Base-by-base conservation (phyloP, 2,888 invertebrate genomes). In the Tridacna crocea region DNA sequence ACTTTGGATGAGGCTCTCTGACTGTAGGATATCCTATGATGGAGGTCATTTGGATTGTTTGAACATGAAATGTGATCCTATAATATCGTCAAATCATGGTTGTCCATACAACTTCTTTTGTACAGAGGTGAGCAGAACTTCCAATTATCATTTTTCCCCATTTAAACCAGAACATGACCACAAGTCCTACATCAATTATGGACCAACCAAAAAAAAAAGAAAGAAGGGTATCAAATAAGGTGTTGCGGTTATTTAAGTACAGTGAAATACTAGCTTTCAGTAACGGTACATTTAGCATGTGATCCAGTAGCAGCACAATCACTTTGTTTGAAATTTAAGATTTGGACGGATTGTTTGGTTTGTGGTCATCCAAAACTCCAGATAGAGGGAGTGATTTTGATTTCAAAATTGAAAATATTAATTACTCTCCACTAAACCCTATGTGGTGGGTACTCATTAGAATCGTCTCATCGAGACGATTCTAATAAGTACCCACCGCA, bases 201-300 rank as follows among this genome's bases (percentile, higher is more conserved):
- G 22, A 8, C 15, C n/a, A 61, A 12, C n/a, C 60, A n/a, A 24
- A 22, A 26, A 15, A 46, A 72, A 27, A n/a, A 72, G 17, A 55
- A 55, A 55, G 55, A 15, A 19, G 55, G 55, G 17, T 55, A 55
- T 55, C 1, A 19, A 15, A 55, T 55, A 19, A 6, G 19, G 19
- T 55, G 12, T 24, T 48, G 46, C 65, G 47, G 75, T 47, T 65
- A 65, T 75, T 65, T 78, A 22, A 60, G 82, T 85, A 68, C 82
- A 78, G 26, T 85, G 85, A 80, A 85, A 85, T 75, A 36, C 22
- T 70, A 85, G 17, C 72, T 75, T 73, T 17, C 27, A 61, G 80
- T 82, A 85, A 85, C 85, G 82, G 85, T 68, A 80, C 70, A 82
- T 81, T 84, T 63, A 63, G 36, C 36, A 36, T 4, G 36, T 36